These are phyloP conservation scores for Antedon bifida DNA, from an alignment of 35 echinoderm and acorn worm species.

Conservation along the genomic window DNA sequence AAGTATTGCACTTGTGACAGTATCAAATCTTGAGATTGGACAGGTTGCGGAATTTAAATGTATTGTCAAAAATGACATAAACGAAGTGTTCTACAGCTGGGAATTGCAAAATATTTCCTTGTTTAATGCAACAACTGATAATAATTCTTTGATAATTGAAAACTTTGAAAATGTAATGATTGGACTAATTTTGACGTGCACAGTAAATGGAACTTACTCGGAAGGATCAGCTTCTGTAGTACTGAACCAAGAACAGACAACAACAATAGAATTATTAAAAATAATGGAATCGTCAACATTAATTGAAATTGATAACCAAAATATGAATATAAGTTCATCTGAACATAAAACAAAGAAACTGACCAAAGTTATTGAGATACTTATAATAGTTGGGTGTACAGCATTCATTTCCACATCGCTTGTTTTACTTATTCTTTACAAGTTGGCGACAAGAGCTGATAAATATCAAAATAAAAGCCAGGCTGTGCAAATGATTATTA, in stretches of 20 bases:
- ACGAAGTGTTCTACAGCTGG: neutral
- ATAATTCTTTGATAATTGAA: neutral
- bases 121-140: neutral
- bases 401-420: neutral
- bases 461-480: neutral
- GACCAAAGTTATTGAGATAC: neutral
- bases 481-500: too few species aligned
- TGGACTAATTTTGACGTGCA: neutral
- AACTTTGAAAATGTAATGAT: neutral
- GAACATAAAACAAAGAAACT: too few species aligned
- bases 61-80: neutral
- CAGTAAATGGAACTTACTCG: neutral
- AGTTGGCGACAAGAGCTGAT: neutral
- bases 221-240: neutral
- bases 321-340: too few species aligned
- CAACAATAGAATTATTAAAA: too few species aligned
- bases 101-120: neutral
- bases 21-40: neutral
- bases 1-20: neutral
- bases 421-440: neutral
- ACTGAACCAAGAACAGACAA: neutral
- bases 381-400: neutral
- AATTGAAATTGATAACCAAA: too few species aligned
- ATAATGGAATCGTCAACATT: too few species aligned
- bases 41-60: neutral